A percentile compares a stretch with the other conserved stretches of the same genome.
Conservation (phyloP, 1,140 invertebrate genomes). For the Listronotus bonariensis region DNA sequence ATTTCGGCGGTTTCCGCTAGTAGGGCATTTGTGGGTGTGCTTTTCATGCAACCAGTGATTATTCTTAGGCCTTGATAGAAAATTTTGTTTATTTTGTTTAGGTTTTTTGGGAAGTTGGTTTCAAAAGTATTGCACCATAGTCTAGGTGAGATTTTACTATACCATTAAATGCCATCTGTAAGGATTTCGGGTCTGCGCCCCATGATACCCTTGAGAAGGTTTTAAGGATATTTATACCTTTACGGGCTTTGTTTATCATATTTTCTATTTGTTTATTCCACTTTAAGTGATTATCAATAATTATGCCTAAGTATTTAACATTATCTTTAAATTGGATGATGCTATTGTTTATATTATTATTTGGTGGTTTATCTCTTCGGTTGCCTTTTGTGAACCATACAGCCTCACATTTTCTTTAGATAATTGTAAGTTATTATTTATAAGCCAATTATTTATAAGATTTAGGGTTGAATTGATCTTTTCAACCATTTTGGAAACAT, state of each 20-base stretch:
- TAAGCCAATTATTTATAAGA: no score
- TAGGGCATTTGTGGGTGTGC: conserved; percentile 6
- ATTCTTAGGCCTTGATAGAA: conserved; percentile 6
- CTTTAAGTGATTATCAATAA: conserved; percentile 21
- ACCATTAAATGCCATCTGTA: conserved; percentile 3
- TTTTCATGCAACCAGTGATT: conserved; percentile 4
- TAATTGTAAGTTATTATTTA: no score
- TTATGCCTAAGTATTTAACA: conserved; percentile 25
- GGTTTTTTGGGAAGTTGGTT: not conserved
- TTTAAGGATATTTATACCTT: no score
- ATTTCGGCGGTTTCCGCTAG: conserved; percentile 3
- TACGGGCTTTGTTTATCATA: conserved; percentile 7
- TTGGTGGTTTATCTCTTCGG: no score
- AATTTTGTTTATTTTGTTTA: conserved; percentile 2
- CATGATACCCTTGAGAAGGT: not conserved
- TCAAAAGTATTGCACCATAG: conserved; percentile 2
- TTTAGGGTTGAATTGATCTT: no score
- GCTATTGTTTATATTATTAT: no score
- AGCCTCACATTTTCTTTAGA: no score
- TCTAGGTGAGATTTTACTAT: conserved; percentile 18
- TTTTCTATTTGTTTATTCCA: conserved; percentile 31
- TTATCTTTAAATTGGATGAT: no score
- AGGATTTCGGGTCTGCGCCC: conserved; percentile 11
- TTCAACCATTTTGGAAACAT: no score
- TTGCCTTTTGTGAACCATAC: no score